A percentile compares a stretch with the other conserved stretches of the same genome.
phyloP scores from a whole-genome alignment of 2,888 invertebrate species.

The Choristoneura rosaceana region DNA sequence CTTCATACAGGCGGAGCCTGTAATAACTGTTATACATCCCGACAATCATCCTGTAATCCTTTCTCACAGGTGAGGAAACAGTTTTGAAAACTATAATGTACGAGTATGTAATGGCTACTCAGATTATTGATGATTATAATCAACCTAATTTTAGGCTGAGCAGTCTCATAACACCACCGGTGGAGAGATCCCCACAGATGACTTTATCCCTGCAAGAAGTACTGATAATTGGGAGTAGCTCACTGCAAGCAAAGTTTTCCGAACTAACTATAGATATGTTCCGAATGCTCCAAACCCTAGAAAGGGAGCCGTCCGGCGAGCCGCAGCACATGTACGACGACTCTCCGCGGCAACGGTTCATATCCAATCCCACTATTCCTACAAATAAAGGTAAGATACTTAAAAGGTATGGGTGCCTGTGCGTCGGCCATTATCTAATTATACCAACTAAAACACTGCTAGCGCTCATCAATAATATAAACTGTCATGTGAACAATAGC shows the following conservation, averaged over 20 bases:
- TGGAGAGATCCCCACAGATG: conserved; percentile 95
- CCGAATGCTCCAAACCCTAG: conserved; percentile 97
- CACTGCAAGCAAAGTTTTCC: conserved; percentile 98
- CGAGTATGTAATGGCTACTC: background rate
- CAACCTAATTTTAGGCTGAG: conserved; percentile 32
- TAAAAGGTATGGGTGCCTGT: background rate
- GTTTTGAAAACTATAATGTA: background rate
- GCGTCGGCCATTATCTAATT: background rate
- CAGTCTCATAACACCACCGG: conserved; percentile 88
- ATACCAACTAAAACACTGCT: background rate
- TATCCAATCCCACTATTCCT: conserved; percentile 78
- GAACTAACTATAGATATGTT: conserved; percentile 99
- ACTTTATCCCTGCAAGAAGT: conserved; percentile 96
- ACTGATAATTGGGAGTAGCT: conserved; percentile 96
- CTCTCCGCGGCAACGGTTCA: conserved; percentile 81
- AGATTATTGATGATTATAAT: background rate
- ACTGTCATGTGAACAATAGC: background rate
- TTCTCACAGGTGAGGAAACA: conserved; percentile 90
- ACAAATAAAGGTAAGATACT: conserved; percentile 56
- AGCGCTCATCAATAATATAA: background rate
- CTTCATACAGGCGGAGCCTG: conserved; percentile 96
- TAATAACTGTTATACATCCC: conserved; percentile 94
- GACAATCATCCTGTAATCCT: conserved; percentile 94
- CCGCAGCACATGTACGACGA: conserved; percentile 87
- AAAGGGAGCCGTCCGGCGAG: conserved; percentile 95